A percentile compares a stretch with the other conserved stretches of the same genome.
Conservation (phyloP, 2,113 vertebrate genomes). For the Perccottus glenii region DNA sequence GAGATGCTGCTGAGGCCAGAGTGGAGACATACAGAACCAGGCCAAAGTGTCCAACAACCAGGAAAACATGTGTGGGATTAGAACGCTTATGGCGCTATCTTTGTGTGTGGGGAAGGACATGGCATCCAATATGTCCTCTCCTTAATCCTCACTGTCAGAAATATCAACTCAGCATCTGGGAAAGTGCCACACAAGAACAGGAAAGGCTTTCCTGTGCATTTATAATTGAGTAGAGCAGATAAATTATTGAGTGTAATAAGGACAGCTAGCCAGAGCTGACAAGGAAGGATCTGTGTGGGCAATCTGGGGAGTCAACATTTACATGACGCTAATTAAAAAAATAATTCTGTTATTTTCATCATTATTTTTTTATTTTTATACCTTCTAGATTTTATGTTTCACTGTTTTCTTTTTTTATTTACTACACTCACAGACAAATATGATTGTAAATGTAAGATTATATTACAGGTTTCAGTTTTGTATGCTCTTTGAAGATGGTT, state of each 20-base stretch:
- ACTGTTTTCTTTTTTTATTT: background rate
- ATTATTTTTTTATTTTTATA: background rate
- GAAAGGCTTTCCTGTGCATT: conserved; percentile 4
- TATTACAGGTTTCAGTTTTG: too few species aligned
- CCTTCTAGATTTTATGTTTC: conserved; percentile 3
- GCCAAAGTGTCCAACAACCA: conserved; percentile 23
- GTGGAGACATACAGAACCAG: conserved; percentile 13
- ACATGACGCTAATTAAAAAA: conserved; percentile 14
- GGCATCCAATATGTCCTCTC: background rate
- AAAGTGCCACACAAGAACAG: background rate
- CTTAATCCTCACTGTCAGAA: conserved; percentile 10
- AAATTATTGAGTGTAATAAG: conserved; percentile 52
- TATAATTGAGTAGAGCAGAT: conserved; percentile 38
- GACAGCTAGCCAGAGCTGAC: conserved; percentile 7
- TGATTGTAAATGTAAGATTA: too few species aligned
- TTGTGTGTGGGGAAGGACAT: background rate
- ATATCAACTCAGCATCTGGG: conserved; percentile 18
- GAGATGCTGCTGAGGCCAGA: conserved; percentile 18
- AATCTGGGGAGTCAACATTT: conserved; percentile 11
- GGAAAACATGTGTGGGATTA: conserved; percentile 1
- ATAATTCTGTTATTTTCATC: conserved; percentile 21
- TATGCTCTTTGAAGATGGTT: too few species aligned
- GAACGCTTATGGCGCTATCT: background rate
- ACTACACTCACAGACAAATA: too few species aligned
- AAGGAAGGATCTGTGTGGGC: conserved; percentile 8